Conservation (phyloP, 2,113 vertebrate species). For the Zosterops lateralis region DNA sequence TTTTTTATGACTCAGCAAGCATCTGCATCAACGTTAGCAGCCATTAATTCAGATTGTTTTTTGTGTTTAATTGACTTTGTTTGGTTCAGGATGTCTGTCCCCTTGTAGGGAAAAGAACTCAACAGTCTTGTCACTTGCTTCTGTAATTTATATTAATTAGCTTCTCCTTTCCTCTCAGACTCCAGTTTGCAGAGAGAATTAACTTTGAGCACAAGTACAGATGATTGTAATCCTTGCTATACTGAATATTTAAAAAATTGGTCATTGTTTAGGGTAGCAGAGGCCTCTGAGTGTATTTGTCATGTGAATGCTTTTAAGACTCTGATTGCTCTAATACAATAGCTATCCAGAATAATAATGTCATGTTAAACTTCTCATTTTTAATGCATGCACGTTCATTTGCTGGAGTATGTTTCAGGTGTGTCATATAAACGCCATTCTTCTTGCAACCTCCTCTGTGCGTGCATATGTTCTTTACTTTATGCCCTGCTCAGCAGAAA, state of each 20-base stretch:
- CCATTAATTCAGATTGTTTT: background rate
- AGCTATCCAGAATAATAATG: background rate
- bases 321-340: background rate
- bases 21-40: background rate
- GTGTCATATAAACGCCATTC: background rate
- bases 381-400: background rate
- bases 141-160: constrained; percentile 23
- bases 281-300: background rate
- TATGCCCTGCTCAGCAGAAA: background rate
- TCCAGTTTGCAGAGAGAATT: background rate
- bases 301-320: background rate
- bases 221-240: background rate
- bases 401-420: background rate
- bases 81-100: background rate
- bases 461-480: background rate
- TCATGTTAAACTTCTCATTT: background rate
- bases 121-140: background rate
- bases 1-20: background rate
- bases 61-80: background rate
- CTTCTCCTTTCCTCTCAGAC: background rate
- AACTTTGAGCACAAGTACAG: background rate
- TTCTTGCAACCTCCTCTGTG: background rate
- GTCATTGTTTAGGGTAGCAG: background rate
- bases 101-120: background rate
- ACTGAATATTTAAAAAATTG: background rate